Conservation (phyloP, 2,797 vertebrate species). For the Streptopelia turtur region DNA sequence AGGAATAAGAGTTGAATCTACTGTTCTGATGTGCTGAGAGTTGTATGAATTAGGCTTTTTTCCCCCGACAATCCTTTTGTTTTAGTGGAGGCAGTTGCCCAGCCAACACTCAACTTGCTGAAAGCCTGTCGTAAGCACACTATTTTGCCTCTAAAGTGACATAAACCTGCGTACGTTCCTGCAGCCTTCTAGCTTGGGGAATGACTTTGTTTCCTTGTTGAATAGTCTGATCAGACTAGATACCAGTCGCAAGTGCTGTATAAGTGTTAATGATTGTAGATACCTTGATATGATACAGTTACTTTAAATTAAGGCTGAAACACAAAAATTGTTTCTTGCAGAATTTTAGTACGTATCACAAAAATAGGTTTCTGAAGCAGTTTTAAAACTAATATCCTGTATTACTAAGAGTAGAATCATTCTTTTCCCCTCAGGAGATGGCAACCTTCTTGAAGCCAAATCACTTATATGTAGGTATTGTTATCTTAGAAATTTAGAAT, state of each 20-base stretch:
- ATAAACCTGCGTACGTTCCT: neutral
- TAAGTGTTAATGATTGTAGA: neutral
- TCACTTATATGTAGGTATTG: neutral
- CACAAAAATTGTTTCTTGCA: neutral
- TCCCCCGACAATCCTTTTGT: neutral
- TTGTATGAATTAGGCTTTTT: neutral
- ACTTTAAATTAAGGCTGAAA: neutral
- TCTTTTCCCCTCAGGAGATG: neutral
- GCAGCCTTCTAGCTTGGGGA: neutral
- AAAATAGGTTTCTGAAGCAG: neutral
- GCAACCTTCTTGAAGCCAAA: neutral
- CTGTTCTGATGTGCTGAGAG: neutral
- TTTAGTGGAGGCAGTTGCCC: neutral
- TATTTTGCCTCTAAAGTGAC: neutral
- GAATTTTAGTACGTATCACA: neutral
- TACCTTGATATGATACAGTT: neutral
- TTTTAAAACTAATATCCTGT: neutral
- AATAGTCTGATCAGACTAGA: neutral
- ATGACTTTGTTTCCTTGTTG: neutral
- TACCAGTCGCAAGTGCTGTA: neutral
- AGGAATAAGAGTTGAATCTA: neutral
- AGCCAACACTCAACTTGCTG: neutral
- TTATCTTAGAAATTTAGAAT: neutral
- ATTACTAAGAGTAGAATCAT: neutral
- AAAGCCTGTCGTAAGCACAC: neutral